phyloP scores from a whole-genome alignment of 2,113 vertebrate species.

The Ciconia stormi region DNA sequence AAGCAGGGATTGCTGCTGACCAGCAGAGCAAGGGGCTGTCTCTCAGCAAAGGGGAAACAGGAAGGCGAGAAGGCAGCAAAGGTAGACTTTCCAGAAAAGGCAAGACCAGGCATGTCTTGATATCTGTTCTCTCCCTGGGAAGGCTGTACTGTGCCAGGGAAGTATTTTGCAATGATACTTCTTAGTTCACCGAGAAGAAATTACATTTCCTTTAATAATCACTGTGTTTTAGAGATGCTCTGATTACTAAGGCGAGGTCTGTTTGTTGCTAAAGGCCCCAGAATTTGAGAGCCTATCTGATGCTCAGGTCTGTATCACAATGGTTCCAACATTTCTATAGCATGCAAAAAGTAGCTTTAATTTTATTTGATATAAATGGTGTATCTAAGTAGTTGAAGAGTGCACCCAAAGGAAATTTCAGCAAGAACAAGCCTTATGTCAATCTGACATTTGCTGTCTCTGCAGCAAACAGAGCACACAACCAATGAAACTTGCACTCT shows the following conservation, averaged over 20 bases:
- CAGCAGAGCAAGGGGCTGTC: constrained; percentile 26
- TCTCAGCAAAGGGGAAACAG: constrained; percentile 30
- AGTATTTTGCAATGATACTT: constrained; percentile 15
- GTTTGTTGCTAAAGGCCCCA: constrained; percentile 1
- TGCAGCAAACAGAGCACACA: not conserved
- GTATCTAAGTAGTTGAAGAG: not conserved
- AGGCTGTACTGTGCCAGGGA: not conserved
- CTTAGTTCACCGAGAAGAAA: constrained; percentile 8
- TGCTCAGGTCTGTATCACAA: not conserved
- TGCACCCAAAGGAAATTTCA: not conserved
- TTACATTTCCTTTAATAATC: constrained; percentile 26
- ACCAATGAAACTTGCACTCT: not conserved
- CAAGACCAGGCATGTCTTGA: constrained; percentile 34
- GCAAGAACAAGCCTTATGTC: not conserved
- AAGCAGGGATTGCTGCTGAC: constrained; percentile 10
- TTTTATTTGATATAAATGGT: not conserved
- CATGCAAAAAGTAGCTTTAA: not conserved
- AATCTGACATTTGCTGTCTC: not conserved
- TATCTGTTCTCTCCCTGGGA: constrained; percentile 33
- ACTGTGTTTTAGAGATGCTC: constrained; percentile 1
- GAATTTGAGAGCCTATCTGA: not conserved
- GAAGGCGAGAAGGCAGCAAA: constrained; percentile 56
- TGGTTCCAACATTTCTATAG: not conserved
- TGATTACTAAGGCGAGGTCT: not conserved
- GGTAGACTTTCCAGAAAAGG: constrained; percentile 67